Evolutionary conservation across 2,113 vertebrate genomes (phyloP).

Genomic region (Tor tambroides): DNA sequence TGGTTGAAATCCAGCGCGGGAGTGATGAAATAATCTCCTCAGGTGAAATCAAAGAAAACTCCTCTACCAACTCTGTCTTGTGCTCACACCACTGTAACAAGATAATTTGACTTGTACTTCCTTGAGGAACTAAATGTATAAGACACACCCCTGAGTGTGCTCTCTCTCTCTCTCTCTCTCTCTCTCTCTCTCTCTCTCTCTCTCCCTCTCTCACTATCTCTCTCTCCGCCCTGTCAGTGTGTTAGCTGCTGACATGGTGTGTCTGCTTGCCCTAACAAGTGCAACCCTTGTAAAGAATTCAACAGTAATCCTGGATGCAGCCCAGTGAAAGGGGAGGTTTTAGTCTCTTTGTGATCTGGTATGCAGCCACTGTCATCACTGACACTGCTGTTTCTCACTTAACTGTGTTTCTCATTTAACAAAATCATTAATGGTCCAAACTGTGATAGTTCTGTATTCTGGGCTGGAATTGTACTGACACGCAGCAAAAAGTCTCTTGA

Average conservation of each 20-base stretch:
- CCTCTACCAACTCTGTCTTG: constrained; percentile 59
- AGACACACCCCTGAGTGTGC: constrained; percentile 77
- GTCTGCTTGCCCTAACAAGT: constrained; percentile 79
- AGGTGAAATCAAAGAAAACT: constrained; percentile 45
- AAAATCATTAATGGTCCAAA: not conserved
- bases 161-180: constrained; percentile 53
- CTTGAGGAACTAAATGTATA: constrained; percentile 82
- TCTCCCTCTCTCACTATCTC: constrained; percentile 58
- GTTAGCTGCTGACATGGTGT: constrained; percentile 69
- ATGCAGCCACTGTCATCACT: constrained; percentile 69
- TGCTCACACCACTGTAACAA: constrained; percentile 68
- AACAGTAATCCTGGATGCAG: constrained; percentile 72
- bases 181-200: constrained; percentile 51
- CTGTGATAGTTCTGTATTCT: not conserved
- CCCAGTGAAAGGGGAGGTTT: constrained; percentile 72
- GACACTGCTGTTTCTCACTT: constrained; percentile 32
- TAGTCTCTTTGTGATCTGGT: constrained; percentile 70
- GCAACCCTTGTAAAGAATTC: constrained; percentile 78
- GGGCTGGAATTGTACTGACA: not conserved
- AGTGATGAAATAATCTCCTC: constrained; percentile 60
- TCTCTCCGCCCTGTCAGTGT: constrained; percentile 44
- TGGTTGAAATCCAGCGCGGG: constrained; percentile 62
- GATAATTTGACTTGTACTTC: constrained; percentile 79
- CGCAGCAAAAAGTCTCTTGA: not conserved
- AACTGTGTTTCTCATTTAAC: not conserved